phyloP scores from a whole-genome alignment of 2,797 vertebrate genomes.

The Lacerta bilineata region DNA sequence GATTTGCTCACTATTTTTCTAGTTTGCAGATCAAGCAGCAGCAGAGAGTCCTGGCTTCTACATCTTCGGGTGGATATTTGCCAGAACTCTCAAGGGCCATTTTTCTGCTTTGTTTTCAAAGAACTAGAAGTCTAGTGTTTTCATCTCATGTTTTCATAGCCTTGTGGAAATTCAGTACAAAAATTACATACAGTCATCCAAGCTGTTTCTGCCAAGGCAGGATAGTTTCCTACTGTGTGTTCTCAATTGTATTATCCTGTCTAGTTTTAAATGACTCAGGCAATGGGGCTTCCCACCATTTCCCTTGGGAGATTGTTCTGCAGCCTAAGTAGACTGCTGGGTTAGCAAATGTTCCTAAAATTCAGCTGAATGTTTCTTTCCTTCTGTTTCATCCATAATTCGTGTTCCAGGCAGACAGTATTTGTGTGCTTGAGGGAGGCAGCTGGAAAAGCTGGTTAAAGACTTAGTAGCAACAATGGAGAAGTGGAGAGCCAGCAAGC shows the following conservation, averaged over 20 bases:
- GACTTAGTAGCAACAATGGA: slow-evolving; percentile 7
- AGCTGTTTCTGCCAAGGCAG: slow-evolving; percentile 53
- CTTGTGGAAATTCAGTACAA: slow-evolving; percentile 61
- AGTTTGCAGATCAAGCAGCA: slow-evolving; percentile 45
- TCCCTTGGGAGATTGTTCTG: slow-evolving; percentile 56
- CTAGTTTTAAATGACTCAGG: slow-evolving; percentile 47
- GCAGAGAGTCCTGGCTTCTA: slow-evolving; percentile 26
- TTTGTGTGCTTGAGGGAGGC: slow-evolving; percentile 45
- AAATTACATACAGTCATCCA: slow-evolving; percentile 52
- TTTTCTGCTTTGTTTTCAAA: slow-evolving; percentile 60
- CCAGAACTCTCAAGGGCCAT: slow-evolving; percentile 49
- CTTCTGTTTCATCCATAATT: slow-evolving; percentile 44
- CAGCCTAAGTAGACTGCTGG: slow-evolving; percentile 43
- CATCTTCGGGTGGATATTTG: slow-evolving; percentile 44
- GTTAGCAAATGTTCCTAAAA: slow-evolving; percentile 67
- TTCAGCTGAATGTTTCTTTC: slow-evolving; percentile 61
- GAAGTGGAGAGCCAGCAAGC: not conserved
- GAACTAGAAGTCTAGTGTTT: slow-evolving; percentile 60
- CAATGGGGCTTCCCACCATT: slow-evolving; percentile 55
- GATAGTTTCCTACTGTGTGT: slow-evolving; percentile 64
- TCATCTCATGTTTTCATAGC: slow-evolving; percentile 65
- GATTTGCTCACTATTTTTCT: slow-evolving; percentile 43
- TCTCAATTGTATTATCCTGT: slow-evolving; percentile 53
- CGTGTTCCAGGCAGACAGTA: slow-evolving; percentile 51
- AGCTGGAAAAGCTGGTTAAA: slow-evolving; percentile 56